Evolutionary conservation across 2,797 vertebrate species (phyloP).

Genomic region (Diplodus puntazzo): DNA sequence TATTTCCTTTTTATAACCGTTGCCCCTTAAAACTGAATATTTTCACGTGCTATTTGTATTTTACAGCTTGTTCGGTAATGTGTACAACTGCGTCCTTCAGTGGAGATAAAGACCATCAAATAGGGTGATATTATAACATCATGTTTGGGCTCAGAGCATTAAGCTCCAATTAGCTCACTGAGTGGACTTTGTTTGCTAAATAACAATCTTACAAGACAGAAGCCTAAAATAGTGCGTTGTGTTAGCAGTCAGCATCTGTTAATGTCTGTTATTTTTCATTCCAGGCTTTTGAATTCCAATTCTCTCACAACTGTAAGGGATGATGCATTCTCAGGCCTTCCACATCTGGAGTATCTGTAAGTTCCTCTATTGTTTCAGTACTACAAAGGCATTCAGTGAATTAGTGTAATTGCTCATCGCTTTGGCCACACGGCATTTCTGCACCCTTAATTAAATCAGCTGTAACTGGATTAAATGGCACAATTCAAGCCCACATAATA

Average conservation of each 20-base stretch:
- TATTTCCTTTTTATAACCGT: neutral
- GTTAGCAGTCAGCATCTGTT: neutral
- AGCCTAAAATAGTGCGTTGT: neutral
- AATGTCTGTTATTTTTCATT: conserved; percentile 31
- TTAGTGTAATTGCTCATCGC: neutral
- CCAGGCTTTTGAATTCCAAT: conserved; percentile 97
- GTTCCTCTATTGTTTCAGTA: conserved; percentile 64
- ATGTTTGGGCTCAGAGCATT: neutral
- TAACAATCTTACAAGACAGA: too few species aligned
- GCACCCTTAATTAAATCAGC: neutral
- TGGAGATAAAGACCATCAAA: neutral
- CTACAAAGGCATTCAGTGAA: neutral
- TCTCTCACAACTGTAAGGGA: conserved; percentile 94
- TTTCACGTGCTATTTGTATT: neutral
- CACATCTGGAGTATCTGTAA: conserved; percentile 98
- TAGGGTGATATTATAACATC: neutral
- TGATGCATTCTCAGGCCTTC: conserved; percentile 96
- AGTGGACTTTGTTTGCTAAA: neutral
- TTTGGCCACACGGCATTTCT: neutral
- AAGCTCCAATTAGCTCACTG: neutral
- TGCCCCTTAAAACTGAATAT: neutral
- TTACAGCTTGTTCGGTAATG: neutral
- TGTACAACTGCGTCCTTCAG: neutral
- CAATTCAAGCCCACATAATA: neutral
- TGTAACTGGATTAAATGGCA: neutral